Evolutionary conservation across 2,113 vertebrate genomes (phyloP), one percentile per base, ranked within the genome.

Genomic region (Archocentrus centrarchus): DNA sequence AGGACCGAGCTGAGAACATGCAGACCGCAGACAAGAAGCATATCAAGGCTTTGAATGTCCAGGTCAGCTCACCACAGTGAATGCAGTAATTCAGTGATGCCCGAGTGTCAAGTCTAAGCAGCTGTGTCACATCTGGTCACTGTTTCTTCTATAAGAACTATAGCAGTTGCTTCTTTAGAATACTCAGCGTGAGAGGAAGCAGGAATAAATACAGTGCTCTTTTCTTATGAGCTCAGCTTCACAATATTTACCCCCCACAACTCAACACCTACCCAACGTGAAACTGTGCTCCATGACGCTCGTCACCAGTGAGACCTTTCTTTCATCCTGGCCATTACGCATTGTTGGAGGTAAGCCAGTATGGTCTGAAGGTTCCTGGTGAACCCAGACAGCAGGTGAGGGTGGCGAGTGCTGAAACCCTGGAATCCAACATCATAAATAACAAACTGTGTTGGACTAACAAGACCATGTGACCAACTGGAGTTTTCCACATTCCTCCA

Each of bases 361-460:
- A 79, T 63, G 92, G 83, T 86, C 75, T 61, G 82, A 76, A 83
- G 84, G 75, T 66, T 86, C 62, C 83, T 83, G 77, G 57, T 59
- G 66, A 81, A 89, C 89, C 91, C 93, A 90, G 91, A 88, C 75
- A 32, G 80, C 85, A 90, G 90, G 87, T 87, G 85, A 92, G 77
- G 80, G 85, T 17, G 11, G 73, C 37, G 84, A 88, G 90, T 27
- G 86, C 79, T 86, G 77, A 94, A 91, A 90, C 63, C 75, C 82
- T 63, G 91, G 88, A 93, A 92, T 93, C 88, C 81, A 81, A 2
- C 85, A 44, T 82, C 84, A 79, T 93, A 92, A 92, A 95, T 93
- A 94, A 93, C 57, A 86, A 70, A 84, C 58, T 80, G 68, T 87
- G 80, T 75, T 61, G 35, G 83, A 47, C 64, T 89, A 94, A 93